A percentile compares a stretch with the other conserved stretches of the same genome.
These are phyloP conservation scores for Alsophila aescularia DNA, from an alignment of 2,888 invertebrate genomes.

Conservation along the genomic window DNA sequence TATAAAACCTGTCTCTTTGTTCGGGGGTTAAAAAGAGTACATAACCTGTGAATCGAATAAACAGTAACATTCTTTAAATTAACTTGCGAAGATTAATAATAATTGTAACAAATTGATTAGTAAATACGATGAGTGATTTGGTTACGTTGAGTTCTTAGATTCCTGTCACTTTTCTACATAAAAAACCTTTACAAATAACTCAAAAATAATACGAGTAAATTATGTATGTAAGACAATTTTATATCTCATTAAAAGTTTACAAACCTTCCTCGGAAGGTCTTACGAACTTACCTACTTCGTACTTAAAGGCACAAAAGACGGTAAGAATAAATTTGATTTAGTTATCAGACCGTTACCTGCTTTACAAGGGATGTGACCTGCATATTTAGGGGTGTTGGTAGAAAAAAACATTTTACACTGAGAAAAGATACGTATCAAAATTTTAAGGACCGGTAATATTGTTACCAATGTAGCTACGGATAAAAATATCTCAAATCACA, in stretches of 20 bases:
- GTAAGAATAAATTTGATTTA: constrained; percentile 71
- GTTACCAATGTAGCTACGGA: too few relatives aligned
- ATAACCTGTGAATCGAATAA: too few relatives aligned
- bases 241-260: constrained; percentile 49
- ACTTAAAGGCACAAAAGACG: constrained; percentile 47
- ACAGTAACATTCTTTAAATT: too few relatives aligned
- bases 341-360: constrained; percentile 66
- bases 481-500: too few relatives aligned
- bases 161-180: not conserved
- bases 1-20: too few relatives aligned
- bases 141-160: not conserved
- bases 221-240: constrained; percentile 31
- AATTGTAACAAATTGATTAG: too few relatives aligned
- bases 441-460: too few relatives aligned
- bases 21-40: too few relatives aligned
- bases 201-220: constrained; percentile 6
- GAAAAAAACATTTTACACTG: not conserved
- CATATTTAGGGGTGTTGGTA: constrained; percentile 43
- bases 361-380: constrained; percentile 62
- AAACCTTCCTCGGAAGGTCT: constrained; percentile 17
- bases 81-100: too few relatives aligned
- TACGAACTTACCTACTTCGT: constrained; percentile 43
- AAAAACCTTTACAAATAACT: not conserved
- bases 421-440: not conserved
- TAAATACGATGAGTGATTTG: too few relatives aligned